Evolutionary conservation across 2,113 vertebrate genomes (phyloP).

Genomic region (Geococcyx californianus): DNA sequence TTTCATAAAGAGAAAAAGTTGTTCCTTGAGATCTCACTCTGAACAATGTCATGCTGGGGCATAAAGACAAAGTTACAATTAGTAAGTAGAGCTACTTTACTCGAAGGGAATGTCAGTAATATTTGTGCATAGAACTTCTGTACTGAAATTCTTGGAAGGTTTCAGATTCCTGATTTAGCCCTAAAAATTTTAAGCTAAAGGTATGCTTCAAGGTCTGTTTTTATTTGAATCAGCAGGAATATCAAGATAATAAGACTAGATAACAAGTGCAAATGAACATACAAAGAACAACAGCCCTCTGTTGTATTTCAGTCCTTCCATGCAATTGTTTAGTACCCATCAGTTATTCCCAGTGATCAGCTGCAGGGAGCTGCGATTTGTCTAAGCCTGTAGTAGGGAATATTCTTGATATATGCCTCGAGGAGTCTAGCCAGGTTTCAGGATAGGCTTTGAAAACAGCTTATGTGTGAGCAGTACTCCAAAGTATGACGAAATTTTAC

Average conservation of each 20-base stretch:
- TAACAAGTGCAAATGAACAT: neutral
- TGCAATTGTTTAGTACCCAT: neutral
- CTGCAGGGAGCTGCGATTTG: neutral
- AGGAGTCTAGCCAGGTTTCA: neutral
- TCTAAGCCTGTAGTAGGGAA: neutral
- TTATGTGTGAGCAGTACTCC: neutral
- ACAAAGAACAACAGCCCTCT: neutral
- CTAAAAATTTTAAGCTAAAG: neutral
- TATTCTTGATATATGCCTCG: neutral
- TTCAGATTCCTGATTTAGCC: neutral
- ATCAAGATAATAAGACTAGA: neutral
- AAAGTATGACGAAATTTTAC: neutral
- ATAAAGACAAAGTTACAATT: conserved; percentile 88
- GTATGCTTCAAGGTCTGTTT: neutral
- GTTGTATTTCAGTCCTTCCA: neutral
- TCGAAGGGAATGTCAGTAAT: neutral
- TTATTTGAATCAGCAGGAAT: neutral
- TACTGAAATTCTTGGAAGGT: neutral
- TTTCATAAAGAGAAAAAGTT: conserved; percentile 90
- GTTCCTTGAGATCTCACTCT: conserved; percentile 87
- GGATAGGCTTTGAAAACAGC: neutral
- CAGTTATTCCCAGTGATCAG: neutral
- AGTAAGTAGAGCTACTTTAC: conserved; percentile 76
- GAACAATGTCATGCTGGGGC: conserved; percentile 88
- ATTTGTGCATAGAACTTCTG: neutral